phyloP scores from a whole-genome alignment of 2,888 invertebrate species.

The Caenorhabditis angaria region DNA sequence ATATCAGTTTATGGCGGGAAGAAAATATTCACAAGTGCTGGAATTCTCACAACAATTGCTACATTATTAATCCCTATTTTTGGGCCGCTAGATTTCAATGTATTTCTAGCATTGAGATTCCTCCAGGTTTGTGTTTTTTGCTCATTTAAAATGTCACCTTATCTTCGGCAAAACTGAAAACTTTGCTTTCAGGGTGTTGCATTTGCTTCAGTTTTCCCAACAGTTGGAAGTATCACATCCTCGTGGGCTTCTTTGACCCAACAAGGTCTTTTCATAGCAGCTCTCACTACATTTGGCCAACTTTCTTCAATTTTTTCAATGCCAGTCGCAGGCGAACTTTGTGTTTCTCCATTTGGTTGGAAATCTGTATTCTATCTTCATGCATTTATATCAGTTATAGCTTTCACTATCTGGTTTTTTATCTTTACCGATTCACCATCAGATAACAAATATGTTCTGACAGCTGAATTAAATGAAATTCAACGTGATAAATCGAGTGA shows the following conservation, averaged over 20 bases:
- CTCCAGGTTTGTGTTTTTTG: constrained; percentile 32
- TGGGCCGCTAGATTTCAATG: constrained; percentile 32
- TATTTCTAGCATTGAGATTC: constrained; percentile 49
- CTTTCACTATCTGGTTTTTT: constrained; percentile 56
- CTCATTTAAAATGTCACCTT: background rate
- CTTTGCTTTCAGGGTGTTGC: constrained; percentile 41
- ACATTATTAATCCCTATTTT: constrained; percentile 50
- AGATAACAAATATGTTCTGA: constrained; percentile 26
- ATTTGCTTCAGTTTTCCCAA: constrained; percentile 50
- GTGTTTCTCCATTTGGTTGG: constrained; percentile 65
- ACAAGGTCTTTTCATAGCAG: constrained; percentile 51
- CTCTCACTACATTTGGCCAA: constrained; percentile 54
- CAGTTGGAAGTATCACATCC: constrained; percentile 49
- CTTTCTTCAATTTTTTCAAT: constrained; percentile 53
- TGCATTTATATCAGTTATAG: constrained; percentile 52
- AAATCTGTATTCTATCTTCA: constrained; percentile 68
- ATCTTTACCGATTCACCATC: constrained; percentile 48
- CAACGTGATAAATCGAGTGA: constrained; percentile 33
- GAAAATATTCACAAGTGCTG: constrained; percentile 53
- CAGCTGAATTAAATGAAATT: constrained; percentile 39
- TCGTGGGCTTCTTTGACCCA: constrained; percentile 53
- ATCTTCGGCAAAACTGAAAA: background rate
- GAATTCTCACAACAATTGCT: constrained; percentile 46
- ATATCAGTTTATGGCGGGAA: constrained; percentile 61
- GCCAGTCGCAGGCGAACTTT: constrained; percentile 60